A percentile compares a stretch with the other conserved stretches of the same genome.
These are phyloP conservation scores for Connochaetes taurinus DNA, from an alignment of 2,113 vertebrate genomes.

Conservation along the genomic window DNA sequence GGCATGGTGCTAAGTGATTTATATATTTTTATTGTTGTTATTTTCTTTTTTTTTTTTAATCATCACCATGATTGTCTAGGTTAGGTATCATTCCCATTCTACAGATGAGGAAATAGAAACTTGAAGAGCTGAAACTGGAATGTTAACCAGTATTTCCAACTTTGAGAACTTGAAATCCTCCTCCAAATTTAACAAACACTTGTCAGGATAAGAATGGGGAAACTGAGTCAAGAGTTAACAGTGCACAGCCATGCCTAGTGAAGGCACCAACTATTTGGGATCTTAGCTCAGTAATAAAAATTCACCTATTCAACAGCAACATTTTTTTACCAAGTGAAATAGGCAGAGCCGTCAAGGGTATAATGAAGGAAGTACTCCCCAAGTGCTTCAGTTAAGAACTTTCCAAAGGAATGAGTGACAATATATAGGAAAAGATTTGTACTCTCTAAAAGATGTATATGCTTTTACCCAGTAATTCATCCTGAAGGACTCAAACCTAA, in stretches of 20 bases:
- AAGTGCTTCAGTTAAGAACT: rapidly evolving
- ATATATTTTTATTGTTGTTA: neutral
- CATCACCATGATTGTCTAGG: neutral
- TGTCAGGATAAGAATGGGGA: neutral
- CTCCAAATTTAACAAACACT: neutral
- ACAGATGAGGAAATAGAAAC: neutral
- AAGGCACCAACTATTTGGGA: neutral
- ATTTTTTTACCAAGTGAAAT: neutral
- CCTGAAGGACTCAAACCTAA: neutral
- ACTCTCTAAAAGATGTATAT: neutral
- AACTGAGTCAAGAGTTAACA: neutral
- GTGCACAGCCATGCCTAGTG: neutral
- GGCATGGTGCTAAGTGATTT: neutral
- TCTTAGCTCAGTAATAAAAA: neutral
- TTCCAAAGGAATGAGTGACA: rapidly evolving
- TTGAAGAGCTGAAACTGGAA: neutral
- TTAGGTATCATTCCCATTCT: neutral
- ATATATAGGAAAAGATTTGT: neutral
- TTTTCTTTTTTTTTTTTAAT: neutral
- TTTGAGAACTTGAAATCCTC: neutral
- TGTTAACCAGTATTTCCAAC: neutral
- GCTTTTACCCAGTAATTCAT: neutral
- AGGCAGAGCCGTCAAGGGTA: neutral
- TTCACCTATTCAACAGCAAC: neutral
- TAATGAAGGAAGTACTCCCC: neutral